A percentile compares a stretch with the other conserved stretches of the same genome.
phyloP scores from a whole-genome alignment of 2,113 vertebrate genomes.

The Callospermophilus lateralis region DNA sequence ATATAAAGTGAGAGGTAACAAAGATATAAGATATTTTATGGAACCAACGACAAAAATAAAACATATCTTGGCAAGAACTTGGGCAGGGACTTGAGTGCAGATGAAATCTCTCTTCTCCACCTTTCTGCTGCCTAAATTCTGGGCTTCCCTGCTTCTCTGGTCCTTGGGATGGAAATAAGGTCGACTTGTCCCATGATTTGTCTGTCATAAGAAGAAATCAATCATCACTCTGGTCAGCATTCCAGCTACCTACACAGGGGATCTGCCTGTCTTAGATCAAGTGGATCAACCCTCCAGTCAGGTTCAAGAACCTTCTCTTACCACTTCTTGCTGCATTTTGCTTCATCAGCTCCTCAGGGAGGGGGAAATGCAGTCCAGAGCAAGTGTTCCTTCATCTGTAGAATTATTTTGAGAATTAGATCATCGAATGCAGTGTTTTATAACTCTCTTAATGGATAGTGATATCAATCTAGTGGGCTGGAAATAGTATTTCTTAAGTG shows the following conservation, averaged over 20 bases:
- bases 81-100: not conserved
- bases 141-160: not conserved
- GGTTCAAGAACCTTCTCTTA: not conserved
- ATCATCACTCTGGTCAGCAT: not conserved
- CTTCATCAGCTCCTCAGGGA: not conserved
- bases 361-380: not conserved
- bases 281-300: not conserved
- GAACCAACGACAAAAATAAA: too few species aligned
- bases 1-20: not conserved
- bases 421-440: not conserved
- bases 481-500: slow-evolving; percentile 9
- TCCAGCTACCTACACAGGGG: not conserved
- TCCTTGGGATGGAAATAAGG: not conserved
- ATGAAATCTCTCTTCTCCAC: not conserved
- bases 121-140: not conserved
- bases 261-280: not conserved
- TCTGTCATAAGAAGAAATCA: not conserved
- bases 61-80: not conserved
- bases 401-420: not conserved
- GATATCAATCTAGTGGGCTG: not conserved
- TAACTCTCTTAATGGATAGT: not conserved
- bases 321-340: not conserved
- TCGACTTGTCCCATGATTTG: not conserved
- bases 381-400: not conserved
- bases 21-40: not conserved